Evolutionary conservation across 2,888 invertebrate species (phyloP), one percentile per base, ranked within the genome.

Genomic region (Agriopis leucophaearia): DNA sequence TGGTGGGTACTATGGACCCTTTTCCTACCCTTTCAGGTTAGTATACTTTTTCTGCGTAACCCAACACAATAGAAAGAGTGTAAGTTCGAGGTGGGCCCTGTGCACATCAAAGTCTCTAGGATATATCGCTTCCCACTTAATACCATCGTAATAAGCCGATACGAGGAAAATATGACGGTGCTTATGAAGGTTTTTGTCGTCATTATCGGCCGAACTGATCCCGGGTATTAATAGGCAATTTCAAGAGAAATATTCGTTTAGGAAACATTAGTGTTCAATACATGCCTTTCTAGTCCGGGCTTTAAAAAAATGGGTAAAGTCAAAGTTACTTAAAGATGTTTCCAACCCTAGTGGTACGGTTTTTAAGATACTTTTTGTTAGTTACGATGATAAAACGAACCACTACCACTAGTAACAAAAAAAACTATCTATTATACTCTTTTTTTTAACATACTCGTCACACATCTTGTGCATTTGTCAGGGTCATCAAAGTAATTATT

Each of bases 171-270:
- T 67, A 66, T 67, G 27, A 52, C 59, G 55, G 48, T 59, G 56
- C 62, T 69, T 68, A 70, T 58, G 65, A 63, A 72, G 70, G 66
- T 73, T 74, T 74, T 70, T 66, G 64, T 66, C 63, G 58, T 71
- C 54, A 71, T 69, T 65, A 58, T 60, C 68, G 51, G 62, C 40
- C 52, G 65, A 42, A 70, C 70, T 71, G 63, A 70, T 64, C 61
- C 54, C 61, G 45, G 60, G 56, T 50, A 65, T 65, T 71, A 69
- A 73, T 71, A 68, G 72, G 61, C 72, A 71, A 71, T 71, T 71
- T 44, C 52, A 44, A 36, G 44, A 13, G 52, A 67, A 64, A 63
- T 69, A 67, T 68, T 64, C 58, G 64, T 64, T 68, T 64, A 64
- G 64, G 68, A 63, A 63, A 62, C 67, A 59, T 63, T 67, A 59